Conservation (phyloP, 2,888 invertebrate genomes). For the Eupithecia subumbrata region DNA sequence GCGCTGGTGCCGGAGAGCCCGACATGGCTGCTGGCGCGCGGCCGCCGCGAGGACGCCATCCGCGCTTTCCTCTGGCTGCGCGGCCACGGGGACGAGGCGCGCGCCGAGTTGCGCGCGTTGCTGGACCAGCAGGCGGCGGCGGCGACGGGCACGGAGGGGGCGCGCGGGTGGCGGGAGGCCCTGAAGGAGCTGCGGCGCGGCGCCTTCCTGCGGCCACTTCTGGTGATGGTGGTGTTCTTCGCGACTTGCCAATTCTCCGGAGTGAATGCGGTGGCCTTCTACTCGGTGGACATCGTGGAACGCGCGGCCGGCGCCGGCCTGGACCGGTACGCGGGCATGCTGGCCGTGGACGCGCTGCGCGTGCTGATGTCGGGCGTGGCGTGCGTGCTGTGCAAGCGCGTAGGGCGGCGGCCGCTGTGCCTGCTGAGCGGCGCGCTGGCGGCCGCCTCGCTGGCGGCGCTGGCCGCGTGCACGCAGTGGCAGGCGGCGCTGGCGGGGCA, state of each 20-base stretch:
- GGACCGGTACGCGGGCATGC: slow-evolving; percentile 87
- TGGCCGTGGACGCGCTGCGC: slow-evolving; percentile 86
- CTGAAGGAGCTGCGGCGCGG: slow-evolving; percentile 69
- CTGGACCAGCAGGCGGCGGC: slow-evolving; percentile 65
- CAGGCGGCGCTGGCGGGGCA: slow-evolving; percentile 60
- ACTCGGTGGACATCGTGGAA: slow-evolving; percentile 87
- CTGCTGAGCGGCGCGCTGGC: slow-evolving; percentile 86
- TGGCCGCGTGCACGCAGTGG: slow-evolving; percentile 76
- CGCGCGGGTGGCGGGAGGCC: slow-evolving; percentile 63
- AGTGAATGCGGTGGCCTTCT: slow-evolving; percentile 88
- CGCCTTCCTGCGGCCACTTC: slow-evolving; percentile 83
- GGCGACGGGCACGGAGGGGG: slow-evolving; percentile 63
- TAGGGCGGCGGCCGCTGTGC: slow-evolving; percentile 86
- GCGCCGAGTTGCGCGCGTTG: slow-evolving; percentile 77
- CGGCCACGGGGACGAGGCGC: slow-evolving; percentile 80
- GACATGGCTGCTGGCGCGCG: slow-evolving; percentile 86
- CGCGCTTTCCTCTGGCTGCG: slow-evolving; percentile 85
- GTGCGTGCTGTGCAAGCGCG: slow-evolving; percentile 85
- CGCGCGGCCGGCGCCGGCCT: slow-evolving; percentile 83
- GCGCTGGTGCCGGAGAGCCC: slow-evolving; percentile 87
- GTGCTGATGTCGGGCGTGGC: slow-evolving; percentile 85
- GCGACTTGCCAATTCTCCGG: slow-evolving; percentile 88
- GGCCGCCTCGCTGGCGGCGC: slow-evolving; percentile 82
- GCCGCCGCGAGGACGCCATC: slow-evolving; percentile 82
- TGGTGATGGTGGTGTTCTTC: slow-evolving; percentile 86